Base-by-base conservation (phyloP, 2,797 vertebrate genomes). In the Numenius phaeopus region DNA sequence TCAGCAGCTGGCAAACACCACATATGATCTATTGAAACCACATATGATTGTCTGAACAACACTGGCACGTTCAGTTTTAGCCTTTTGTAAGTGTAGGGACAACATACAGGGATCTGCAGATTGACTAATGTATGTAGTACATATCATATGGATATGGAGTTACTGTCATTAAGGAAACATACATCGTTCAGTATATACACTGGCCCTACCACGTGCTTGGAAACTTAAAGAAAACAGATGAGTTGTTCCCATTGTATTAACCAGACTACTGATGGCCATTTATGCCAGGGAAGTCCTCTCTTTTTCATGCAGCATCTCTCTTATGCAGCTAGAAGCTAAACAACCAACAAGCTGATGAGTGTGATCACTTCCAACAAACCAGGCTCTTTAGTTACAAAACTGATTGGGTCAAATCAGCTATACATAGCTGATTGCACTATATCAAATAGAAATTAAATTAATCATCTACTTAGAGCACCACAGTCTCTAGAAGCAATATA, bases 401-500 rank as follows among this genome's bases (percentile, higher is more conserved):
- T 47, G 87, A 72, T 87, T 87, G 62, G 2, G 0, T 81, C 72
- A 71, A 70, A 91, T 85, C 83, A 57, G 27, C n/a, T 89, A 47
- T 39, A 76, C 64, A 79, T 59, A 89, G 62, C 39, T 87, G 40
- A 75, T 50, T 58, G 42, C 29, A 44, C 37, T 83, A 49, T 44
- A 72, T 49, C 32, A 84, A 90, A 92, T 39, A 93, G 69, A 90
- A 75, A 78, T 85, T 62, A 78, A 77, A 88, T 79, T 83, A 78
- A 58, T 81, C 37, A 92, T 55, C 73, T 40, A 2, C 42, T 86
- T 92, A 59, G 32, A 46, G 14, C 49, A 92, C 14, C 27, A 55
- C 10, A 37, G 37, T 4, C 59, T 84, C 58, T 23, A 39, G 62
- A 84, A 92, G 32, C 39, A 69, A 62, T 32, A 24, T 21, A 55